phyloP scores from a whole-genome alignment of 92 coral and sea anemone species.

The Meandrina meandrites region DNA sequence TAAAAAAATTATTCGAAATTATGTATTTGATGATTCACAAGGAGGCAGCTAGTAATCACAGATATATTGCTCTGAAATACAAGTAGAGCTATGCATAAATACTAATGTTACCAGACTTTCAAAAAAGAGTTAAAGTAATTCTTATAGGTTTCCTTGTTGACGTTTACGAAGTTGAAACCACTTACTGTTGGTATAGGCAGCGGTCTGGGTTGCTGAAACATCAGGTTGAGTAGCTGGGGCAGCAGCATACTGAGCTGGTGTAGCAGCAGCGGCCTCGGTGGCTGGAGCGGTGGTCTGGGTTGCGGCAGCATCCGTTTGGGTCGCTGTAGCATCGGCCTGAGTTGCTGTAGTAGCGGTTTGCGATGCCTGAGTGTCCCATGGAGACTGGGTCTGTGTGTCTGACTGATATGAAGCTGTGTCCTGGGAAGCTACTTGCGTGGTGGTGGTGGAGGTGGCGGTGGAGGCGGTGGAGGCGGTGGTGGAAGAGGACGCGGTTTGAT shows the following conservation, averaged over 20 bases:
- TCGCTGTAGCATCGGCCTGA: neutral
- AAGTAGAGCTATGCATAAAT: neutral
- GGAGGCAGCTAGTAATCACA: neutral
- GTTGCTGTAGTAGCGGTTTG: neutral
- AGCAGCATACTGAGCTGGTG: conserved; percentile 1
- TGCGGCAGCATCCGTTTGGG: neutral
- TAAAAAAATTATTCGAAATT: neutral
- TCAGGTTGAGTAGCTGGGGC: conserved; percentile 7
- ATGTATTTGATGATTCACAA: neutral
- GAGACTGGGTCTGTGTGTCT: conserved; percentile 26
- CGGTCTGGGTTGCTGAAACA: conserved; percentile 11
- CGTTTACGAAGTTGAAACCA: neutral
- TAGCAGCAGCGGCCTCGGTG: neutral
- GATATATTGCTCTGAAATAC: neutral
- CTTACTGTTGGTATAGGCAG: conserved; percentile 18
- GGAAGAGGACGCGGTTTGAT: neutral
- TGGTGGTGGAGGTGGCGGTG: conserved; percentile 5
- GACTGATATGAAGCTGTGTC: conserved; percentile 38
- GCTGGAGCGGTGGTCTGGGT: neutral
- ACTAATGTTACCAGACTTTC: neutral
- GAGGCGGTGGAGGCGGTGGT: conserved; percentile 1
- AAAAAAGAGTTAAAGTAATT: too few relatives aligned
- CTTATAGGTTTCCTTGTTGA: too few relatives aligned
- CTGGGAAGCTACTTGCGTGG: conserved; percentile 24
- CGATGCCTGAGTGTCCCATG: neutral